Percentiles rank a stretch among this genome's conserved stretches.
These are phyloP conservation scores for Zygaena filipendulae DNA, from an alignment of 2,888 invertebrate species.

Conservation along the genomic window DNA sequence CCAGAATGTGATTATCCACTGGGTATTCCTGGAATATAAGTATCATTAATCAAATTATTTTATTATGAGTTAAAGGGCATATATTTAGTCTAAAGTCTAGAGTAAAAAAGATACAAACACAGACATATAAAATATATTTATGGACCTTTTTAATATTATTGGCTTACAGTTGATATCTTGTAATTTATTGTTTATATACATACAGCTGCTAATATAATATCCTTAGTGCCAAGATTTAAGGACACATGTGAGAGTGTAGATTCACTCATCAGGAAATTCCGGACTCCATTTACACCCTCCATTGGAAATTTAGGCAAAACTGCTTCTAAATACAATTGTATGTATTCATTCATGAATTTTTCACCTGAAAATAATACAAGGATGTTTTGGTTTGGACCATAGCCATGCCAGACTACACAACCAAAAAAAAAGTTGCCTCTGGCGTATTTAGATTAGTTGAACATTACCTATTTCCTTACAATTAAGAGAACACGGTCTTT, in stretches of 20 bases:
- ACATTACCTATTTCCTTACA: too few relatives aligned
- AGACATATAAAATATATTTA: too few relatives aligned
- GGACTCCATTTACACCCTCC: constrained; percentile 78
- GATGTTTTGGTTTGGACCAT: too few relatives aligned
- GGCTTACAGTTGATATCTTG: background rate
- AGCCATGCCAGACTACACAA: too few relatives aligned
- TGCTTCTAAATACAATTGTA: constrained; percentile 75
- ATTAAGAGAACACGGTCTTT: too few relatives aligned
- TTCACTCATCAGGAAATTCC: constrained; percentile 72
- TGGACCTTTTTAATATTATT: background rate
- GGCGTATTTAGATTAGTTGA: too few relatives aligned
- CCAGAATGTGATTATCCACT: constrained; percentile 70
- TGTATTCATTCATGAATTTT: constrained; percentile 71
- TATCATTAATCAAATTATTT: background rate
- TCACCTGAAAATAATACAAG: constrained; percentile 49
- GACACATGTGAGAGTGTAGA: constrained; percentile 78
- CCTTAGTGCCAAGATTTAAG: constrained; percentile 80
- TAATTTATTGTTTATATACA: constrained; percentile 35
- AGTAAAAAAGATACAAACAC: constrained; percentile 2
- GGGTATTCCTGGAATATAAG: constrained; percentile 76
- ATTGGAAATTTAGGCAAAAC: constrained; percentile 79
- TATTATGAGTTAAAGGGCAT: too few relatives aligned
- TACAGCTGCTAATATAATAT: constrained; percentile 83
- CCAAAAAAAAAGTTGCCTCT: too few relatives aligned
- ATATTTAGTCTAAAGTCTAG: too few relatives aligned